A percentile compares a stretch with the other conserved stretches of the same genome.
phyloP scores from a whole-genome alignment of 2,888 invertebrate species.

The Ichneumoninae sp. region DNA sequence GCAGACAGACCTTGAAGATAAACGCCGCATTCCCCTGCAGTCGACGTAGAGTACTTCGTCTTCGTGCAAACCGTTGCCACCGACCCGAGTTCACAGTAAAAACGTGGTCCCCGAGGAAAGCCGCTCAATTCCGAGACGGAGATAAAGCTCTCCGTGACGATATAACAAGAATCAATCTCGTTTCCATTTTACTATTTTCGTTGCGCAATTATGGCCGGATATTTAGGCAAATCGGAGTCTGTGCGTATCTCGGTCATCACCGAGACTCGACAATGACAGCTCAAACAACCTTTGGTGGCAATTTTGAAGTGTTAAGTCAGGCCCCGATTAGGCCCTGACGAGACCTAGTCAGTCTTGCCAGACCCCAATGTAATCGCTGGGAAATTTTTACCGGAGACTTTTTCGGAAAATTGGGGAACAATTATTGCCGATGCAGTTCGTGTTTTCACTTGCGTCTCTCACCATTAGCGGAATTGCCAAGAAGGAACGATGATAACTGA shows the following conservation, averaged over 20 bases:
- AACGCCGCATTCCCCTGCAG: constrained; percentile 38
- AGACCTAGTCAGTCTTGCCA: too few species aligned
- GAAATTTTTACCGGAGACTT: too few species aligned
- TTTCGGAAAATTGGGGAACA: too few species aligned
- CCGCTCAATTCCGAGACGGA: not conserved
- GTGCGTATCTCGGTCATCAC: too few species aligned
- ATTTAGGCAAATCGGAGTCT: not conserved
- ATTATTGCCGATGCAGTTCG: too few species aligned
- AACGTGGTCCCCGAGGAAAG: constrained; percentile 7
- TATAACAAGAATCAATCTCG: constrained; percentile 5
- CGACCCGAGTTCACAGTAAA: constrained; percentile 8
- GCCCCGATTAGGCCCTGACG: too few species aligned
- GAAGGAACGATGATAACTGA: not conserved
- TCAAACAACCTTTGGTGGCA: not conserved
- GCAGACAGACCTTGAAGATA: constrained; percentile 50
- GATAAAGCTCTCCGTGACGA: constrained; percentile 1
- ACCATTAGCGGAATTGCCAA: too few species aligned
- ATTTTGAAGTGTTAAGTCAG: not conserved
- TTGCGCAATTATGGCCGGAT: not conserved
- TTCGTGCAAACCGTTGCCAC: constrained; percentile 8
- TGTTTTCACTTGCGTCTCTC: too few species aligned
- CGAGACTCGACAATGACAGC: too few species aligned
- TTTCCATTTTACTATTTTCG: not conserved
- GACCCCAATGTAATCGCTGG: too few species aligned
- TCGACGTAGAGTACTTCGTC: constrained; percentile 22